Base-by-base conservation (phyloP, 35 echinoderm and acorn worm species). In the Apostichopus californicus region DNA sequence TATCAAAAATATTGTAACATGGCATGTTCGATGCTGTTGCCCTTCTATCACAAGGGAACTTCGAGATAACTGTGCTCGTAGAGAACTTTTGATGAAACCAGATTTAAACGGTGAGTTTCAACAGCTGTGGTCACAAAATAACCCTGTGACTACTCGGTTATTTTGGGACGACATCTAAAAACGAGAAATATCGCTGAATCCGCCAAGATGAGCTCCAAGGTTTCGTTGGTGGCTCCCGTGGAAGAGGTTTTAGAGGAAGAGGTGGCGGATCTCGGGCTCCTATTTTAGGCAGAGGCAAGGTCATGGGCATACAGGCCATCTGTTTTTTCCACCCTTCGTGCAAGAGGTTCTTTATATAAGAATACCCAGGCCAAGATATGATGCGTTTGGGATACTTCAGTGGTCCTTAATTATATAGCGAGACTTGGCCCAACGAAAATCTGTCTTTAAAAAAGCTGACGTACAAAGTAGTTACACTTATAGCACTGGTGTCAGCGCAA, bases 151-250 rank as follows among this genome's bases (percentile, higher is more conserved):
- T 60, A 92, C 46, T 11, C 77, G 26, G 77, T 58, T 92, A 18
- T 92, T 71, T 56, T 12, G 91, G n/a, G 78, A 92, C 55, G 78
- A 92, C 28, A 15, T 81, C 34, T 17, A 58, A 61, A 92, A 92
- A 54, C 77, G 18, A 10, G 78, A 86, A 55, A 86, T 57, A 86
- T 86, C 54, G 59, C 9, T 20, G 83, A 86, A 64, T 57, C 83
- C 13, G 28, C 20, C 22, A 85, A 85, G 81, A 20, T 85, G 81
- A 58, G 81, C 56, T 25, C 7, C 81, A 85, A 85, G 54, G 81
- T 85, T 11, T 5, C 81, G 7, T 58, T 85, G 11, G 77, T 10
- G 54, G 34, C 81, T 58, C 81, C 7, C 56, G 10, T 85, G 34
- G 81, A 14, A 58, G 81, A 13, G 81, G 81, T 85, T 85, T 55